phyloP scores from a whole-genome alignment of 1,140 invertebrate species.

The Lutraria rhynchaena region DNA sequence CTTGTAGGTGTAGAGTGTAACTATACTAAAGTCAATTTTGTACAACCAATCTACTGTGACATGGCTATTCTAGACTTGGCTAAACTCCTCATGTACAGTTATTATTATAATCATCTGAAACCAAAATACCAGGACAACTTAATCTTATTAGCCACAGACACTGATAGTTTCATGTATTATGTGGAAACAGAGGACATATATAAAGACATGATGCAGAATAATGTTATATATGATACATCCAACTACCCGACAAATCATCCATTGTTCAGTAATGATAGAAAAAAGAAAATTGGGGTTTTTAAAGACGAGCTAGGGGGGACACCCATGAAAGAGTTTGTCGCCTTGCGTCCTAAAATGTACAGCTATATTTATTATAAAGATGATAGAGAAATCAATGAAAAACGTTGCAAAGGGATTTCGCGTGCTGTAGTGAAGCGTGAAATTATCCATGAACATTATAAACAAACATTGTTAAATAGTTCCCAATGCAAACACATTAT shows the following conservation, averaged over 20 bases:
- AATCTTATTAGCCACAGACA: constrained; percentile 73
- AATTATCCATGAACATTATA: constrained; percentile 17
- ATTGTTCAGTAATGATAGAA: constrained; percentile 71
- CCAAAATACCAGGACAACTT: background rate
- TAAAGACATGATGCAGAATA: constrained; percentile 71
- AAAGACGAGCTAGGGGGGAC: background rate
- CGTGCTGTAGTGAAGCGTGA: constrained; percentile 6
- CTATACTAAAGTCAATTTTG: background rate
- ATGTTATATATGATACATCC: constrained; percentile 36
- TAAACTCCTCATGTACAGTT: background rate
- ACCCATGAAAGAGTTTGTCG: constrained; percentile 73
- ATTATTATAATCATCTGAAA: background rate
- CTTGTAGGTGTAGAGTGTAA: background rate
- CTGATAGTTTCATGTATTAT: constrained; percentile 80
- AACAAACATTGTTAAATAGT: constrained; percentile 15
- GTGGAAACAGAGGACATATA: constrained; percentile 73
- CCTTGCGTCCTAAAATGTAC: constrained; percentile 79
- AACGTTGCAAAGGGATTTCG: constrained; percentile 61
- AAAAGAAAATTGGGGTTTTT: constrained; percentile 80
- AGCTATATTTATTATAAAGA: too few species aligned
- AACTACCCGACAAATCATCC: constrained; percentile 52
- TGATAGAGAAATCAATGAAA: too few species aligned
- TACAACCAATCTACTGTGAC: background rate
- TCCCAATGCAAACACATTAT: constrained; percentile 7
- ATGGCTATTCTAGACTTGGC: background rate